These are phyloP conservation scores for Sylvilagus bachmani DNA, from an alignment of 2,113 vertebrate species.

Conservation along the genomic window DNA sequence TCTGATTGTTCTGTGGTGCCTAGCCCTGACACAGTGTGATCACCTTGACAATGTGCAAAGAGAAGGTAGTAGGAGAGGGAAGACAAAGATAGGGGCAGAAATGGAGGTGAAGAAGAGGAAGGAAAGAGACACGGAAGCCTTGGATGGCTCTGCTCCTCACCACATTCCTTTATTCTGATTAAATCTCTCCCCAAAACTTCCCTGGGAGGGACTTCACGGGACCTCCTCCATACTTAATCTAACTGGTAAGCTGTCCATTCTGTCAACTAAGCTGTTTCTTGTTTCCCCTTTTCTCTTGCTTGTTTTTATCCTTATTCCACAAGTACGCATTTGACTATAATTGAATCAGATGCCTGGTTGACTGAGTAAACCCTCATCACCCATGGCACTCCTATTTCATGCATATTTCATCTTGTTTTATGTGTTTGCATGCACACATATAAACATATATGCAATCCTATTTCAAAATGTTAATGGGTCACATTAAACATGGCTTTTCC, in stretches of 20 bases:
- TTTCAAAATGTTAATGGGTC: neutral
- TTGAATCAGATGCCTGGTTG: fast-evolving
- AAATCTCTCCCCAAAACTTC: fast-evolving
- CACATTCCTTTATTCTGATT: neutral
- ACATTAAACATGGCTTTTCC: neutral
- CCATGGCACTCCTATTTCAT: fast-evolving
- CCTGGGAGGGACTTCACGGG: fast-evolving
- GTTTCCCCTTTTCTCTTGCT: neutral
- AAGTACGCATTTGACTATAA: fast-evolving
- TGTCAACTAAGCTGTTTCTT: neutral
- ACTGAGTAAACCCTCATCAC: neutral
- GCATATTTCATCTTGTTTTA: neutral
- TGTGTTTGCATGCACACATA: no score
- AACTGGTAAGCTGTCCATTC: neutral
- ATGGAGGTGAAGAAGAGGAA: neutral
- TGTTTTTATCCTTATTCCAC: neutral
- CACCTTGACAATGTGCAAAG: fast-evolving
- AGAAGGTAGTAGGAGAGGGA: neutral
- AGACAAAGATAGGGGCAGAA: neutral
- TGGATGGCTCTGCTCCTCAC: fast-evolving
- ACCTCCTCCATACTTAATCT: neutral
- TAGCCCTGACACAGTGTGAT: fast-evolving
- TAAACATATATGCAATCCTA: no score
- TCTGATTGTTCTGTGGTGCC: neutral
- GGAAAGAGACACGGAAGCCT: neutral